Conservation (phyloP, 2,797 vertebrate species). For the Coregonus sp. region DNA sequence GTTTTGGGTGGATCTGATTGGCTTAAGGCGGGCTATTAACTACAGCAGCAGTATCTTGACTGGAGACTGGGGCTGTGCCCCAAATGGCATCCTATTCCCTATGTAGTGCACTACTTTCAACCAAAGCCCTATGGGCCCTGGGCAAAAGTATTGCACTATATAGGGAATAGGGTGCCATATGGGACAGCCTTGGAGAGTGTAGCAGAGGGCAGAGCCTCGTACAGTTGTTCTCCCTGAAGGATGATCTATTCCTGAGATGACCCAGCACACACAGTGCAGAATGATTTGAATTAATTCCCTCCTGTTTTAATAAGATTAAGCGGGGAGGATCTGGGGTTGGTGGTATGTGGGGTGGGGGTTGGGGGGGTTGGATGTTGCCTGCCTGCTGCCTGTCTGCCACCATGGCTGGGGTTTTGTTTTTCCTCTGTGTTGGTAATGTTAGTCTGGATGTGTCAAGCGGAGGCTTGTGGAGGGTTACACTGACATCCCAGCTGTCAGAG, state of each 20-base stretch:
- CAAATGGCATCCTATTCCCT: neutral
- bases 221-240: neutral
- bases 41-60: neutral
- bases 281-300: neutral
- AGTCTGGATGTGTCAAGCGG: neutral
- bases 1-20: neutral
- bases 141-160: constrained; percentile 20
- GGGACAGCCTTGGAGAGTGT: neutral
- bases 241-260: neutral
- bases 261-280: neutral
- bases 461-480: constrained; percentile 9
- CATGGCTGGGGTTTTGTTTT: neutral
- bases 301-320: neutral
- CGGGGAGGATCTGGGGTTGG: neutral
- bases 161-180: constrained; percentile 9
- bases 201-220: neutral
- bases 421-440: neutral
- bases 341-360: too few species aligned
- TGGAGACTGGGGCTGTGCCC: neutral
- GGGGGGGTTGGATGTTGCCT: neutral
- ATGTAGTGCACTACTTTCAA: constrained; percentile 4
- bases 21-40: neutral
- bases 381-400: neutral
- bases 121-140: neutral
- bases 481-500: constrained; percentile 18